Base-by-base conservation (phyloP, 2,113 vertebrate species). In the Odocoileus hemionus region DNA sequence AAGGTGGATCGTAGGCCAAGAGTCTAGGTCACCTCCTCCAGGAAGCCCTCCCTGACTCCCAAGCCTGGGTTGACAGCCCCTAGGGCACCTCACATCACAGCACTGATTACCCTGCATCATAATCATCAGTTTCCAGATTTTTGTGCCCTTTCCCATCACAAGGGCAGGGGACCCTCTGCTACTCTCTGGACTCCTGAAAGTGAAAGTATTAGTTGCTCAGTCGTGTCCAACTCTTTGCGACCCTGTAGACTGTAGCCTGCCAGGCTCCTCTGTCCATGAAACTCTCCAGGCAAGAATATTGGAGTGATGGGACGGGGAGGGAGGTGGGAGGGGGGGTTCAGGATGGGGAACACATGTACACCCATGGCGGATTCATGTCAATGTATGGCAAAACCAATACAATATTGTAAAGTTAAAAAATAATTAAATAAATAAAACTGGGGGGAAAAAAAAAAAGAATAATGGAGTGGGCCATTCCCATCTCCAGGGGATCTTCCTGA, bases 11-110 rank as follows among this genome's bases (percentile, higher is more conserved):
- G 26, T 11, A 87, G n/a, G 76, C 54, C 43, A 93, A 36, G 82
- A 54, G 26, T 86, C 95, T 60, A 82, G 80, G 36, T 67, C 15
- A 90, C 50, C 36, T 96, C 95, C 74, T 92, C 84, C 50, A 55
- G 61, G 88, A 96, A 96, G 97, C 58, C 82, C 67, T 91, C 86
- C 85, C 39, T 61, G 55, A 36, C 30, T n/a, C 58, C 55, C 43
- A 78, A 45, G 26, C 6, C 39, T 64, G 43, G 17, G 33, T 8
- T 13, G 5, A 17, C 45, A 87, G 43, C 58, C 36, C 60, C 52
- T 11, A 33, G 33, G 11, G 45, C 13, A 10, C 30, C 60, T 45
- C 54, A n/a, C 58, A n/a, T 52, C 28, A 80, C 43, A 86, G 47
- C 70, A 60, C 82, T 55, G 33, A 74, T 43, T 84, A 76, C n/a